Evolutionary conservation across 2,797 vertebrate genomes (phyloP), one percentile per base, ranked within the genome.

Genomic region (Tapera naevia): DNA sequence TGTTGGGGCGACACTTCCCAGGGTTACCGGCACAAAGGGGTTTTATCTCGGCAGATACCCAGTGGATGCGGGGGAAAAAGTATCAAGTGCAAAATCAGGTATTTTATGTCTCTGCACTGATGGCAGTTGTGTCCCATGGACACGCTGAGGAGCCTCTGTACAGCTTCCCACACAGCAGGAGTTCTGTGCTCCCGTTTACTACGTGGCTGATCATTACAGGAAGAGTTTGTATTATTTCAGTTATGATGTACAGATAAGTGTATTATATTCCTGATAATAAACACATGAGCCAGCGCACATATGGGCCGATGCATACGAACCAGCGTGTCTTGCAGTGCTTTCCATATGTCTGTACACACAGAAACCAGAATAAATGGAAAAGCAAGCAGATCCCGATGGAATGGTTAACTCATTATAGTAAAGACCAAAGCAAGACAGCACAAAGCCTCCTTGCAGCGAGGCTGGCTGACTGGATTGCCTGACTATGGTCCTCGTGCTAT

Each of bases 71-170:
- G 28, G 17, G 32, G 51, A 56, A 70, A 88, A 56, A 37, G 92
- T 91, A 80, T 76, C 66, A 50, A 33, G 94, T 95, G 88, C 88
- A 96, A 91, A 96, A 97, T 98, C 98, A 98, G 98, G 98, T 98
- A 98, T 97, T 95, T 98, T 87, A 48, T 4, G 91, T 92, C 90
- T 96, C 95, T 96, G 95, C 97, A 97, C 97, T 98, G 96, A 97
- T 88, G 90, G 96, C 95, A 94, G 97, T 96, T 98, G 96, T 98
- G 98, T 98, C 98, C 98, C 86, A 86, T 98, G 98, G 98, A 98
- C 98, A 98, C 95, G 45, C 87, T 93, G 93, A 95, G 81, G 93
- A 94, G 89, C 94, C 95, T 92, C 91, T 94, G 96, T 94, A 97
- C 96, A 97, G 97, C 96, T 94, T 83, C 58, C 74, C 91, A 95